Conservation (phyloP, 1,140 invertebrate genomes). For the Drosophila nannoptera region DNA sequence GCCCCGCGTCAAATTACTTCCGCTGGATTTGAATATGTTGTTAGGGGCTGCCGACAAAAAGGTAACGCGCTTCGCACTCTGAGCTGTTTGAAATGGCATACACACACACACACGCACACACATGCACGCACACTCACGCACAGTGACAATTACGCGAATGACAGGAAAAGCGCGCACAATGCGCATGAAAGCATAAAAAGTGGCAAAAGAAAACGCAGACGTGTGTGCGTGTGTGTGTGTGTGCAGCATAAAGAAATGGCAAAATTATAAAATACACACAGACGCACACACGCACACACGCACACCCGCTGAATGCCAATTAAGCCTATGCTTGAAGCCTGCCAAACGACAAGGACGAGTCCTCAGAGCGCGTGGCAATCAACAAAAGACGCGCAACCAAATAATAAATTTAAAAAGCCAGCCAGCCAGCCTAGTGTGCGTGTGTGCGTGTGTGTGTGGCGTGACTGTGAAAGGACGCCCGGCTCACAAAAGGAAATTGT, state of each 20-base stretch:
- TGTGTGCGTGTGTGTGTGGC: constrained; percentile 7
- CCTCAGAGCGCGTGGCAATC: constrained; percentile 47
- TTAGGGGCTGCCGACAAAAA: constrained; percentile 60
- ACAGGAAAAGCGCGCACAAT: constrained; percentile 73
- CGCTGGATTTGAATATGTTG: constrained; percentile 74
- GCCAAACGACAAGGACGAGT: constrained; percentile 50
- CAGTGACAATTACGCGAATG: constrained; percentile 70
- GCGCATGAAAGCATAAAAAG: constrained; percentile 71
- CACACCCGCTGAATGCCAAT: constrained; percentile 65
- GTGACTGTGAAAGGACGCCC: constrained; percentile 35
- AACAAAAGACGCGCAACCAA: constrained; percentile 70
- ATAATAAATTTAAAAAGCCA: constrained; percentile 70
- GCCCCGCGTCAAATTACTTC: constrained; percentile 66
- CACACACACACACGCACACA: constrained; percentile 39
- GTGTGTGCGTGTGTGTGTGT: constrained; percentile 59
- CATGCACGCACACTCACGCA: constrained; percentile 22
- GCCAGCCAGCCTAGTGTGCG: not conserved
- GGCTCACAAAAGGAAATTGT: constrained; percentile 65
- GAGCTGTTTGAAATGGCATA: constrained; percentile 60
- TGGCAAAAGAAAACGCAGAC: constrained; percentile 49
- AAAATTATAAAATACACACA: constrained; percentile 68
- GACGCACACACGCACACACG: constrained; percentile 9
- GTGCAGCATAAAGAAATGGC: constrained; percentile 60
- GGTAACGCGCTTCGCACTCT: constrained; percentile 56
- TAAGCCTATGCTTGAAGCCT: constrained; percentile 69